These are phyloP conservation scores for Todiramphus chloris DNA, from an alignment of 2,113 vertebrate genomes.

Conservation along the genomic window DNA sequence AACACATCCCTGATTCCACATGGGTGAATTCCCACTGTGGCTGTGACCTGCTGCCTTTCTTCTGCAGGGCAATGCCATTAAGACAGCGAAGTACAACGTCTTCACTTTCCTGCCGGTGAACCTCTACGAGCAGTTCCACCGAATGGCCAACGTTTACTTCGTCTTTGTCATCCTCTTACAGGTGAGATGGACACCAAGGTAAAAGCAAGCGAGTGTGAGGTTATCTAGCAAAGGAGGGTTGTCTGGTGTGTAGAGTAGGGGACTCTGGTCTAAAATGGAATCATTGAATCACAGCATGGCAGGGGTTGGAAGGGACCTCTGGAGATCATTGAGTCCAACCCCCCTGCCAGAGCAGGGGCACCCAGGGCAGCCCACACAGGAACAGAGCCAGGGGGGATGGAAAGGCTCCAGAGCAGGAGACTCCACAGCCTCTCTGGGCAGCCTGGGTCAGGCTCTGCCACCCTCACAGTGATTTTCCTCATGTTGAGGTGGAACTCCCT, in stretches of 20 bases:
- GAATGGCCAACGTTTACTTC: constrained; percentile 88
- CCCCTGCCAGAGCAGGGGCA: too few relatives aligned
- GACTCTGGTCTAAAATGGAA: not conserved
- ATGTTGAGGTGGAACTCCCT: too few relatives aligned
- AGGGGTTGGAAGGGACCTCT: too few relatives aligned
- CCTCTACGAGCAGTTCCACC: constrained; percentile 91
- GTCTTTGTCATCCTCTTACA: constrained; percentile 88
- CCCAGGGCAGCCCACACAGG: too few relatives aligned
- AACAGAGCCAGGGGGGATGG: too few relatives aligned
- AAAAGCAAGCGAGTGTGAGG: fast-evolving
- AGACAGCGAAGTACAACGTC: constrained; percentile 87
- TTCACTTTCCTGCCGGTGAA: constrained; percentile 90
- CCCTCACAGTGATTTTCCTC: too few relatives aligned
- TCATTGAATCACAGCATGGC: too few relatives aligned
- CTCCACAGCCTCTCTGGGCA: too few relatives aligned
- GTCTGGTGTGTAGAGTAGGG: too few relatives aligned
- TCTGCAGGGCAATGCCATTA: constrained; percentile 86
- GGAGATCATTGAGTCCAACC: too few relatives aligned
- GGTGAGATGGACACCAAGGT: constrained; percentile 65
- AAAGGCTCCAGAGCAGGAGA: too few relatives aligned
- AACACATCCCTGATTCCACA: not conserved
- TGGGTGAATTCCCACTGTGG: not conserved
- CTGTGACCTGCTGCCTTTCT: not conserved
- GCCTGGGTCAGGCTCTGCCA: too few relatives aligned
- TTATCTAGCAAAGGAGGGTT: not conserved